phyloP scores from a whole-genome alignment of 2,888 invertebrate genomes.

The Sepiola atlantica region DNA sequence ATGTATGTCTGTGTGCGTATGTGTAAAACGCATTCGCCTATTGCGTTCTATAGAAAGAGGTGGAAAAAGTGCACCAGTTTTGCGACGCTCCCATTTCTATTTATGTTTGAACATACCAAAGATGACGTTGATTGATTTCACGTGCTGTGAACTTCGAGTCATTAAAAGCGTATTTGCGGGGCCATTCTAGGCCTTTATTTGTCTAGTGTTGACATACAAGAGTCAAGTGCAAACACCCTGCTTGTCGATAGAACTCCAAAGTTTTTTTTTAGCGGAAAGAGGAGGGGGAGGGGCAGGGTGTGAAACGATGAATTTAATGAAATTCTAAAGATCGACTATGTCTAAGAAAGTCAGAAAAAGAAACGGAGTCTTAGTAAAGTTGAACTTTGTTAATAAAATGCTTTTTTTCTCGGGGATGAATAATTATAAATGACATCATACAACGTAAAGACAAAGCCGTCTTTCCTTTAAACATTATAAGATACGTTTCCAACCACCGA shows the following conservation, averaged over 20 bases:
- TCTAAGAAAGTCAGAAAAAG: neutral
- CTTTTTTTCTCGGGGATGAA: too few relatives aligned
- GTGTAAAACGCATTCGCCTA: neutral
- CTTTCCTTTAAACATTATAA: too few relatives aligned
- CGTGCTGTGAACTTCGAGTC: neutral
- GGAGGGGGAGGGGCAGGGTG: too few relatives aligned
- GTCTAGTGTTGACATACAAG: neutral
- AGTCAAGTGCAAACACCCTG: neutral
- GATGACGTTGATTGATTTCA: constrained; percentile 32
- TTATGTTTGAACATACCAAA: neutral
- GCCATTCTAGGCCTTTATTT: neutral
- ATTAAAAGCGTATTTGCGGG: neutral
- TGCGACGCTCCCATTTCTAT: neutral
- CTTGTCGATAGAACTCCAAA: neutral
- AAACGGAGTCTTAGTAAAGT: neutral
- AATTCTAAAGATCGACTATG: neutral
- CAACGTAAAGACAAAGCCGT: too few relatives aligned
- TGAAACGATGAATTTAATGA: neutral
- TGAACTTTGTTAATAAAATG: too few relatives aligned
- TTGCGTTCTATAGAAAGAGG: neutral
- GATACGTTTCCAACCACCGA: too few relatives aligned
- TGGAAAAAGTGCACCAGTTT: neutral
- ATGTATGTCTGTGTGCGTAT: neutral
- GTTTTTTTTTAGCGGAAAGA: neutral
- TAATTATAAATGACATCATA: too few relatives aligned